Evolutionary conservation across 2,888 invertebrate species (phyloP).

Genomic region (Iselma pallidipennis): DNA sequence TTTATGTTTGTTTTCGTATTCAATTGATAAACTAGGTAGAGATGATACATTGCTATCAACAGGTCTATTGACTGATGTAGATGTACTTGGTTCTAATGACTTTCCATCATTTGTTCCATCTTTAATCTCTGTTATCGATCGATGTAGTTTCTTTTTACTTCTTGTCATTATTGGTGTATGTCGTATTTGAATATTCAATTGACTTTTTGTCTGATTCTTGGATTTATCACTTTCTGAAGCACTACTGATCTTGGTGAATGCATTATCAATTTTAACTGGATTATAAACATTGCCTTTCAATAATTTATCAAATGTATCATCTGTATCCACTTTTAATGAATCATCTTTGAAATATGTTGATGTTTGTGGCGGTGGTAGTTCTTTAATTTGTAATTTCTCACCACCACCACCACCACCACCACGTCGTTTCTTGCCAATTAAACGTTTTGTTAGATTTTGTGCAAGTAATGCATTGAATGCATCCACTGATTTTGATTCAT

Average conservation of each 20-base stretch:
- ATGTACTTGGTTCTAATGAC: too few relatives aligned
- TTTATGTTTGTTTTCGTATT: slow-evolving; percentile 14
- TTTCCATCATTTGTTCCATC: not conserved
- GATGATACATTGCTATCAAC: too few relatives aligned
- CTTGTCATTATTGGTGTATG: slow-evolving; percentile 11
- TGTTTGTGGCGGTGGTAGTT: too few relatives aligned
- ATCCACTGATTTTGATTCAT: too few relatives aligned
- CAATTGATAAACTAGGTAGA: slow-evolving; percentile 29
- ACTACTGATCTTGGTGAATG: slow-evolving; percentile 7
- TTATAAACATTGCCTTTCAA: slow-evolving; percentile 25
- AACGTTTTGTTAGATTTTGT: too few relatives aligned
- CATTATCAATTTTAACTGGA: slow-evolving; percentile 11
- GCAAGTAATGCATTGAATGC: too few relatives aligned
- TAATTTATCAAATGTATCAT: slow-evolving; percentile 43
- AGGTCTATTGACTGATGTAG: slow-evolving; percentile 22
- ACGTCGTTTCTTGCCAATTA: too few relatives aligned
- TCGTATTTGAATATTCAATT: slow-evolving; percentile 1
- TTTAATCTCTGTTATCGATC: not conserved
- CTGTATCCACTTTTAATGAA: slow-evolving; percentile 30
- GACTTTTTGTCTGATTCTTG: not conserved
- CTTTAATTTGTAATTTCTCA: too few relatives aligned
- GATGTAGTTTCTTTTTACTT: not conserved
- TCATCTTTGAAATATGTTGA: slow-evolving; percentile 31
- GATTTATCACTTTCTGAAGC: slow-evolving; percentile 10
- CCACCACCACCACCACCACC: too few relatives aligned